Conservation (phyloP, 2,888 invertebrate species). For the Drosophila rubida region DNA sequence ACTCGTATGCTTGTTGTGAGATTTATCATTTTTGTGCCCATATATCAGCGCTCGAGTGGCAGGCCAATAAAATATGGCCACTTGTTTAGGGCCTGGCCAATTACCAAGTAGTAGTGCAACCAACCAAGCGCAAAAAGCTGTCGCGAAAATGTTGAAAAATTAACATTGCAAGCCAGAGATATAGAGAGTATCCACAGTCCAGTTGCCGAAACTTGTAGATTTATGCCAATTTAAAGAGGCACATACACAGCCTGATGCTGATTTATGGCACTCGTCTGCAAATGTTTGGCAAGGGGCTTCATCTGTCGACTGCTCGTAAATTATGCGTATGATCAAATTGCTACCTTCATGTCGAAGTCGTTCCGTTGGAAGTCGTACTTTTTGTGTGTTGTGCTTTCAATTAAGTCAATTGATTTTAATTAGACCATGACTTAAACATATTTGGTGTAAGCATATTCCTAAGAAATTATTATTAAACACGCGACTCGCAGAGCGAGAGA, state of each 20-base stretch:
- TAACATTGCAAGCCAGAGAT: slow-evolving; percentile 56
- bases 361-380: slow-evolving; percentile 22
- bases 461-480: slow-evolving; percentile 78
- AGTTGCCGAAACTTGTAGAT: slow-evolving; percentile 50
- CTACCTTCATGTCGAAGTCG: slow-evolving; percentile 71
- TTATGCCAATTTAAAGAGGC: slow-evolving; percentile 75
- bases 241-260: slow-evolving; percentile 62
- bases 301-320: slow-evolving; percentile 46
- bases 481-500: slow-evolving; percentile 52
- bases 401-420: slow-evolving; percentile 81
- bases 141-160: slow-evolving; percentile 79
- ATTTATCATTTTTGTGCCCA: slow-evolving; percentile 70
- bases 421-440: slow-evolving; percentile 76
- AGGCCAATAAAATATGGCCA: slow-evolving; percentile 79
- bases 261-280: slow-evolving; percentile 53
- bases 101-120: slow-evolving; percentile 64
- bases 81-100: slow-evolving; percentile 69
- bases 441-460: slow-evolving; percentile 63
- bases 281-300: slow-evolving; percentile 28
- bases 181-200: slow-evolving; percentile 33
- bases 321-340: slow-evolving; percentile 77
- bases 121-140: slow-evolving; percentile 62
- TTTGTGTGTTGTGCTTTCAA: slow-evolving; percentile 71
- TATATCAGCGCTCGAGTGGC: slow-evolving; percentile 71
- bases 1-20: slow-evolving; percentile 63